Conservation (phyloP, 2,888 invertebrate genomes). For the Aphodius granarius region DNA sequence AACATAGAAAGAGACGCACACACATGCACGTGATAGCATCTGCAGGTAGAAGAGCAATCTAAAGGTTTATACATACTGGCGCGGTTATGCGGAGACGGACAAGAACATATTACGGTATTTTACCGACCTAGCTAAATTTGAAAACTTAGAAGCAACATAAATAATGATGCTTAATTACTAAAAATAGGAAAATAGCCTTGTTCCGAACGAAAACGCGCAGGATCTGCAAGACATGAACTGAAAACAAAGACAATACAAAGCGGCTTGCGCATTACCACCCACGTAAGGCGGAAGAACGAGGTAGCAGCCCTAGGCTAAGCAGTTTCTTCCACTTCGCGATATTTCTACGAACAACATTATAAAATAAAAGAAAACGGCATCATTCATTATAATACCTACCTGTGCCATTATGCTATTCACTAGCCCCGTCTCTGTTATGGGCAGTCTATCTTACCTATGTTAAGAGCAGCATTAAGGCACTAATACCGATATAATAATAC, state of each 20-base stretch:
- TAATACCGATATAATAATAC: not conserved
- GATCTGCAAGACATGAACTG: not conserved
- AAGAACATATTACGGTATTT: too few relatives aligned
- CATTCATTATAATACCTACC: conserved; percentile 20
- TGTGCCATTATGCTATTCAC: not conserved
- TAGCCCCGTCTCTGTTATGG: not conserved
- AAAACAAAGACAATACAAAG: conserved; percentile 24
- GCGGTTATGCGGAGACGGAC: too few relatives aligned
- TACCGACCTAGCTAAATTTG: too few relatives aligned
- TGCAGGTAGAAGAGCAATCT: not conserved
- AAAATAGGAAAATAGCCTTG: too few relatives aligned
- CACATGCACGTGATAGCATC: not conserved
- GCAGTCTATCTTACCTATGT: not conserved
- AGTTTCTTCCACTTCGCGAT: conserved; percentile 14
- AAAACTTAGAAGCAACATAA: too few relatives aligned
- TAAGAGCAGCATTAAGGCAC: not conserved
- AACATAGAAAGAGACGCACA: not conserved
- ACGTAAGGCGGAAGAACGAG: conserved; percentile 33
- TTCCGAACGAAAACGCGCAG: not conserved
- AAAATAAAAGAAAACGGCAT: conserved; percentile 19
- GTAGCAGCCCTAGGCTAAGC: conserved; percentile 10
- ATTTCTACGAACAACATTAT: conserved; percentile 14
- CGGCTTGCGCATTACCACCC: conserved; percentile 30
- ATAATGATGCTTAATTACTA: too few relatives aligned
- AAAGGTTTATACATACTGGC: too few relatives aligned